Percentiles rank a stretch among this genome's conserved stretches.
These are phyloP conservation scores for Eremophila alpestris DNA, from an alignment of 2,797 vertebrate species.

Conservation along the genomic window DNA sequence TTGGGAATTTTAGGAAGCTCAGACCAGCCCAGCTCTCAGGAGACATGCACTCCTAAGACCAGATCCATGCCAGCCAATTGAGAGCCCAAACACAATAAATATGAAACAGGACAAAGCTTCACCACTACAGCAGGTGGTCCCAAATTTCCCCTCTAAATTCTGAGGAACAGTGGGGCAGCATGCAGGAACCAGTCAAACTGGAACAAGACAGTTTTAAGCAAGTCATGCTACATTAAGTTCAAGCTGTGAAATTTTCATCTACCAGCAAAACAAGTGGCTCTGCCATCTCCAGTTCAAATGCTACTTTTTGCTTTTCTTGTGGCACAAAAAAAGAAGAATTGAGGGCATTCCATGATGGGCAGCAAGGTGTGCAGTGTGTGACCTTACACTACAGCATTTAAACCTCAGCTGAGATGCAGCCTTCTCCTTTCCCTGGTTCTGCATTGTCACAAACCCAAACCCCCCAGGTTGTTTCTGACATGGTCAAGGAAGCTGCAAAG, in stretches of 20 bases:
- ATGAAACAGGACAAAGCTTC: neutral
- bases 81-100: neutral
- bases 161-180: neutral
- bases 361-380: neutral
- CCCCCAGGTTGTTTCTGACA: neutral
- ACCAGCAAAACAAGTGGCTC: neutral
- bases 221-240: neutral
- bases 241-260: neutral
- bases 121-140: neutral
- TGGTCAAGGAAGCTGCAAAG: neutral
- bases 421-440: neutral
- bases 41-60: neutral
- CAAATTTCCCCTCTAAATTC: neutral
- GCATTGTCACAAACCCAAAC: neutral
- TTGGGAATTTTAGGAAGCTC: neutral
- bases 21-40: neutral
- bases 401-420: neutral
- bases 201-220: neutral
- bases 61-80: neutral
- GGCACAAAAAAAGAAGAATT: fast-evolving
- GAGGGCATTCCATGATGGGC: neutral
- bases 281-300: neutral
- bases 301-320: neutral
- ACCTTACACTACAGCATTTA: neutral
- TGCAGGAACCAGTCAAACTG: neutral